Conservation (phyloP, 2,888 invertebrate species). For the Tinea semifulvella region DNA sequence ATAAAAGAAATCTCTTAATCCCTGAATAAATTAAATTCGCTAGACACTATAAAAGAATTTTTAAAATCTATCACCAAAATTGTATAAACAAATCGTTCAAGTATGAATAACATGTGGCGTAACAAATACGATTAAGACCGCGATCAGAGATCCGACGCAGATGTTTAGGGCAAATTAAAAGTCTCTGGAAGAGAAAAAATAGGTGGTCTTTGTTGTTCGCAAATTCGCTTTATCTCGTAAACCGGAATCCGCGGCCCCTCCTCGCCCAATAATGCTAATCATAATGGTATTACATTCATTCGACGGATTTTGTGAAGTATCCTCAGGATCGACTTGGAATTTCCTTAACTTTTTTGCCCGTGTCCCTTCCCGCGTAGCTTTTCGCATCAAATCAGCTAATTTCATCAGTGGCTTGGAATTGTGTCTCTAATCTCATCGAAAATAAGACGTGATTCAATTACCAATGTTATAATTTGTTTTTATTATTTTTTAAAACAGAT, state of each 20-base stretch:
- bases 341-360: constrained; percentile 41
- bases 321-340: constrained; percentile 37
- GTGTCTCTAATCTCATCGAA: constrained; percentile 28
- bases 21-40: constrained; percentile 42
- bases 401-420: constrained; percentile 33
- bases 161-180: constrained; percentile 55
- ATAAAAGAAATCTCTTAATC: constrained; percentile 37
- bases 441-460: not conserved
- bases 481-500: not conserved
- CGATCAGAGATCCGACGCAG: constrained; percentile 44
- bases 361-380: constrained; percentile 29
- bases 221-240: constrained; percentile 57
- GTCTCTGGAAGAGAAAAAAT: constrained; percentile 38
- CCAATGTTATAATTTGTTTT: not conserved
- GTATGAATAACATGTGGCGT: constrained; percentile 55
- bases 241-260: constrained; percentile 59
- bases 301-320: constrained; percentile 58
- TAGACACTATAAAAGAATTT: constrained; percentile 12
- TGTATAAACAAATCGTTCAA: constrained; percentile 57
- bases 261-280: constrained; percentile 60
- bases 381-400: constrained; percentile 45
- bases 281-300: constrained; percentile 65
- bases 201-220: constrained; percentile 46
- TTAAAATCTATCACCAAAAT: constrained; percentile 36
- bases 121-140: constrained; percentile 59